A percentile compares a stretch with the other conserved stretches of the same genome.
Conservation (phyloP, 2,797 vertebrate genomes). For the Podarcis siculus region DNA sequence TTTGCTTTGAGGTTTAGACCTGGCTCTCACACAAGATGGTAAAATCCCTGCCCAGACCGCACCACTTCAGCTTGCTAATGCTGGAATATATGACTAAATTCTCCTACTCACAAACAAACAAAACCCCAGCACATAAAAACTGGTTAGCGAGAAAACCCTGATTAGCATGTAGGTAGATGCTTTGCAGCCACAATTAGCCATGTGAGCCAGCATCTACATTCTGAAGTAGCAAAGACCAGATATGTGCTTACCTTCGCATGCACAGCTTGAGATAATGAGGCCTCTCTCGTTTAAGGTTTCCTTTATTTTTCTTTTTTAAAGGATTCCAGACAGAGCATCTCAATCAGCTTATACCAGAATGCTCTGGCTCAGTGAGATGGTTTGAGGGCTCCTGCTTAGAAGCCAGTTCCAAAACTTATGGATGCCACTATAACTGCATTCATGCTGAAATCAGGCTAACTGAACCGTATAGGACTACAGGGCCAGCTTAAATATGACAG, state of each 20-base stretch:
- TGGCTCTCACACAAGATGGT: neutral
- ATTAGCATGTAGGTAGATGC: no score
- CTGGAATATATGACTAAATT: neutral
- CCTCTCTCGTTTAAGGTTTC: neutral
- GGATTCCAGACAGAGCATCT: neutral
- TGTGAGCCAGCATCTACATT: neutral
- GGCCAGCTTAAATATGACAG: neutral
- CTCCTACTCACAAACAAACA: neutral
- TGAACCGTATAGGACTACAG: neutral
- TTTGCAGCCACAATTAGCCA: neutral
- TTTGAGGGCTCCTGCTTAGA: neutral
- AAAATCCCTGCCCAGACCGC: neutral
- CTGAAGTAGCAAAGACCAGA: neutral
- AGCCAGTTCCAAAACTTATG: neutral
- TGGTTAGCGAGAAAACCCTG: neutral
- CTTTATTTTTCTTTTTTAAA: neutral
- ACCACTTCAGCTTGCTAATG: neutral
- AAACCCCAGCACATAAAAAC: neutral
- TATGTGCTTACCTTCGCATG: neutral
- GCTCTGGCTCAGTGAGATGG: neutral
- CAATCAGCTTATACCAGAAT: neutral
- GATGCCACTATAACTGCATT: neutral
- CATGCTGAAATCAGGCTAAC: neutral
- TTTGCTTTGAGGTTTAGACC: neutral
- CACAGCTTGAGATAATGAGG: neutral